Evolutionary conservation across 2,113 vertebrate species (phyloP).

Genomic region (Lepus americanus): DNA sequence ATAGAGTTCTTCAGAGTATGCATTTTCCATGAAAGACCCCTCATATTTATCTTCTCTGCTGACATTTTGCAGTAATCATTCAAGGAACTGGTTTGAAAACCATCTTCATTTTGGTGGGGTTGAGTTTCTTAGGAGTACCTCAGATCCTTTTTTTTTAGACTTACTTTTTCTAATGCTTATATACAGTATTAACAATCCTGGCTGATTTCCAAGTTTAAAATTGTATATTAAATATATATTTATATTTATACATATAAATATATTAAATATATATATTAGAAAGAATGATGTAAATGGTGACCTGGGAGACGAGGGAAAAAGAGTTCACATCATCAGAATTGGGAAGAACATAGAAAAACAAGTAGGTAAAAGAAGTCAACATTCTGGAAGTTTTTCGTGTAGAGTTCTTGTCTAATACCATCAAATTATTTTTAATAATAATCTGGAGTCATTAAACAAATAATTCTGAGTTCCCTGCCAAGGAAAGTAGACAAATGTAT

Average conservation of each 20-base stretch:
- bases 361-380: background rate
- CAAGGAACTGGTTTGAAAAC: background rate
- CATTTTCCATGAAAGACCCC: too few relatives aligned
- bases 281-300: background rate
- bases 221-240: too few relatives aligned
- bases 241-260: too few relatives aligned
- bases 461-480: background rate
- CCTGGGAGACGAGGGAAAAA: background rate
- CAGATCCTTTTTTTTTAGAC: conserved; percentile 9
- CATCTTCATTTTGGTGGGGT: background rate
- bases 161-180: background rate
- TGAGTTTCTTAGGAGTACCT: conserved; percentile 45
- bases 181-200: conserved; percentile 13
- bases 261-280: too few relatives aligned
- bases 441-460: background rate
- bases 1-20: too few relatives aligned
- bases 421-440: conserved; percentile 50
- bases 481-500: background rate
- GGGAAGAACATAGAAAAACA: background rate
- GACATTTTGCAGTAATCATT: background rate
- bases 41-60: background rate
- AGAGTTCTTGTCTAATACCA: background rate
- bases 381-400: background rate
- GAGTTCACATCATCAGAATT: background rate
- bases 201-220: conserved; percentile 29